Evolutionary conservation across 2,888 invertebrate genomes (phyloP), one percentile per base, ranked within the genome.

Genomic region (Drosophila meridionalis): DNA sequence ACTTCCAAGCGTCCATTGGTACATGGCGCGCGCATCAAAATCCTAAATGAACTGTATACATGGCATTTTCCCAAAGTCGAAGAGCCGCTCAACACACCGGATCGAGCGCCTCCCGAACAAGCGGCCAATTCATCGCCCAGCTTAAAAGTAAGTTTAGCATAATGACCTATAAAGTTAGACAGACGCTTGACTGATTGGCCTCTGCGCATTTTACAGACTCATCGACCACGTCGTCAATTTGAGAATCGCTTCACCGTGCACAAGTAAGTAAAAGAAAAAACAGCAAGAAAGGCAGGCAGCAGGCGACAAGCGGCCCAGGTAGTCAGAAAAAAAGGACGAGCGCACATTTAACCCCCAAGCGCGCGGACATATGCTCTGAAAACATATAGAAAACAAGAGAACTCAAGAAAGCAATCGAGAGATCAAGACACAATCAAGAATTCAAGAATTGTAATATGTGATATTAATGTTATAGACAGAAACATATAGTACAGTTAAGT

Each of bases 61-160:
- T 93, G 93, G 93, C 65, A 83, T 38, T 92, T 90, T 73, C 68
- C 86, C 2, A 83, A 61, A 53, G 6, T 53, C 26, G 61, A 55
- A 20, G 81, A 76, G 11, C 43, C n/a, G 3, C 4, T 47, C 0
- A n/a, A 47, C 36, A 88, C 87, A 11, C 77, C 82, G 7, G 76
- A 70, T 78, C 92, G 45, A 78, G 78, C 9, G 28, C 69, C 48
- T 80, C 83, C 66, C 3, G 82, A 85, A 47, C 92, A 89, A 42
- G 80, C 91, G 0, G 79, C 93, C 3, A 90, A 88, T 52, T 93
- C 93, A 8, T 91, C 91, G 61, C 93, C 93, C 14, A 80, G 80
- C 20, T 56, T 87, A 2, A 90, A 83, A 83, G 92, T 93, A 61
- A 82, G 71, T 73, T 36, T 12, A 14, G 8, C 5, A 3, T 7